These are phyloP conservation scores for Mesitornis unicolor DNA, from an alignment of 2,113 vertebrate species.

Conservation along the genomic window DNA sequence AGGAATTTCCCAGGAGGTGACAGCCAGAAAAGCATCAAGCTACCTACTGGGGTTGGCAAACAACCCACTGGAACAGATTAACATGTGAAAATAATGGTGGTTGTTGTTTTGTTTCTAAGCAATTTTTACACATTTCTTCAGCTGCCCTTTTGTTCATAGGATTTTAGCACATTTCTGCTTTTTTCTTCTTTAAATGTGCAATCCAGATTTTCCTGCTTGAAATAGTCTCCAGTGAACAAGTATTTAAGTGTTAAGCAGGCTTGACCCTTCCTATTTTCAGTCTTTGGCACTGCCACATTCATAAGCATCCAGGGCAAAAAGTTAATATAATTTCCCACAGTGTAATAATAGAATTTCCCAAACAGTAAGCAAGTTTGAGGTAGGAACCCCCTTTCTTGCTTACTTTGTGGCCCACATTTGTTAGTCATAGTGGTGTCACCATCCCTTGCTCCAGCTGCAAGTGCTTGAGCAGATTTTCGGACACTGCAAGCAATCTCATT, in stretches of 20 bases:
- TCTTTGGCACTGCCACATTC: background rate
- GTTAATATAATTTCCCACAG: background rate
- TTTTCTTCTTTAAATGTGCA: background rate
- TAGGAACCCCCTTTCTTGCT: background rate
- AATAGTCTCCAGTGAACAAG: background rate
- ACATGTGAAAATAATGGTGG: background rate
- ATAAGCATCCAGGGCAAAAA: background rate
- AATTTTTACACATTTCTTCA: background rate
- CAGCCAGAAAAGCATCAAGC: background rate
- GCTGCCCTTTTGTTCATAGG: background rate
- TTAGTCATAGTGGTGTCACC: background rate
- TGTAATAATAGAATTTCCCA: background rate
- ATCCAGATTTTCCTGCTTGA: background rate
- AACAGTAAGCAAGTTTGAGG: fast-evolving
- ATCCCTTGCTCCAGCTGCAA: background rate
- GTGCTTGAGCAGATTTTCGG: background rate
- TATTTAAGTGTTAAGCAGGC: background rate
- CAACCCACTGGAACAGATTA: background rate
- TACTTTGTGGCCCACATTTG: background rate
- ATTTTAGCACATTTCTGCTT: background rate
- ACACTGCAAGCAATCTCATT: background rate
- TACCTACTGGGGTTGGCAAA: background rate
- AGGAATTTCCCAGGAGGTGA: background rate
- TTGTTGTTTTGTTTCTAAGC: background rate
- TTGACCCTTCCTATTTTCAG: background rate